Evolutionary conservation across 2,113 vertebrate genomes (phyloP), one percentile per base, ranked within the genome.

Genomic region (Bos taurus): DNA sequence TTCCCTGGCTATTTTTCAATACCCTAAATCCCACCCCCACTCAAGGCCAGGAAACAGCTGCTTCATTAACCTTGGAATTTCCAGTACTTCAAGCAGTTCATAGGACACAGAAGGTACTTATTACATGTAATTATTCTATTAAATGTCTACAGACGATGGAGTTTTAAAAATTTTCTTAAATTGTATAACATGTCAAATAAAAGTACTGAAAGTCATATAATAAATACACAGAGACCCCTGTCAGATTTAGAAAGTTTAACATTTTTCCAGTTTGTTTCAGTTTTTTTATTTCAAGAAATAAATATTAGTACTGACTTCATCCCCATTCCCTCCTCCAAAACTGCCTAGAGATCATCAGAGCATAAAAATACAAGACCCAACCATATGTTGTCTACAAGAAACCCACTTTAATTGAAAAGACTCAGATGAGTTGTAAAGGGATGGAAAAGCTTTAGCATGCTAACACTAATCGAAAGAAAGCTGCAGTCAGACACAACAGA

Each of bases 231-330:
- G 52, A 15, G 17, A 57, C 5, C 23, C 10, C 36, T 30, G 15
- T 59, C 13, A 71, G 40, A 59, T 82, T 64, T 87, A 43, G 26
- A 54, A 60, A 74, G 64, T 59, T 67, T 26, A 77, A n/a, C 23
- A 43, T 83, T 90, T 82, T 52, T 16, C 30, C 62, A 82, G 77
- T 83, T 87, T 62, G 23, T 26, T 95, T 90, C 23, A 33, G 8
- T 62, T 95, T 67, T 74, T 96, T 83, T 80, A 91, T 40, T 95
- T 89, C n/a, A 77, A 89, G 48, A 85, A 57, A 19, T 71, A 91
- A 91, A 90, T 87, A n/a, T 21, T 82, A 57, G 4, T 60, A 43
- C 17, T 43, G 74, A 26, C 36, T 64, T 87, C 56, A 64, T 26
- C 16, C 15, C 46, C 16, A 50, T 80, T 46, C 33, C 23, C 8